Percentiles rank a stretch among this genome's conserved stretches.
Conservation (phyloP, 1,140 invertebrate species). For the Archegozetes longisetosus region DNA sequence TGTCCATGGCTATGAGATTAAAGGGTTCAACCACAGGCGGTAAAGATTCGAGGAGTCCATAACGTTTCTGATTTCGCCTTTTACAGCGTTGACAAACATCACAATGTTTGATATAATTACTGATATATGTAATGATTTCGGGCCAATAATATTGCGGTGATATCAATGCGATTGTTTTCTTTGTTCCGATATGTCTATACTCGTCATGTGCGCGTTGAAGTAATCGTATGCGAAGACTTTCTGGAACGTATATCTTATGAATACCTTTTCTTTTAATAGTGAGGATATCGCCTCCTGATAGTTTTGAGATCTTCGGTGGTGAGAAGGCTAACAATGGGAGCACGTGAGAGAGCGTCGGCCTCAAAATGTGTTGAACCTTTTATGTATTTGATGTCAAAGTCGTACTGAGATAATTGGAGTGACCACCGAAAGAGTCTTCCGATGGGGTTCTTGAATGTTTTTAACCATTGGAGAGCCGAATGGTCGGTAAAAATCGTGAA, state of each 20-base stretch:
- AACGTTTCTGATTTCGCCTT: not conserved
- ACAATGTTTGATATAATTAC: constrained; percentile 18
- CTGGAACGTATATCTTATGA: not conserved
- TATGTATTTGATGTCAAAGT: constrained; percentile 14
- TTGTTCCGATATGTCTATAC: not conserved
- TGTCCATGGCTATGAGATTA: not conserved
- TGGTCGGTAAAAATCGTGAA: constrained; percentile 34
- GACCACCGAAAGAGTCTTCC: constrained; percentile 11
- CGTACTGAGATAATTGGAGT: constrained; percentile 6
- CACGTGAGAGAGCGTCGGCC: constrained; percentile 13
- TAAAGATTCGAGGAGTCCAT: too few species aligned
- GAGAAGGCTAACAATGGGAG: constrained; percentile 21
- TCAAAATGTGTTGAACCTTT: constrained; percentile 3
- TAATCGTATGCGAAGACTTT: not conserved
- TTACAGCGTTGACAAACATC: not conserved
- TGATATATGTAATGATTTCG: not conserved
- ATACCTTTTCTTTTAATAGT: not conserved
- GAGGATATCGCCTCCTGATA: not conserved
- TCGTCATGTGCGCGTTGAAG: not conserved
- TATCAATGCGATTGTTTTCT: not conserved
- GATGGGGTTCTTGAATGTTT: constrained; percentile 12
- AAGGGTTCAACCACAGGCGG: not conserved
- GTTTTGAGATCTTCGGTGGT: not conserved
- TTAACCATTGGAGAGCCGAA: constrained; percentile 25
- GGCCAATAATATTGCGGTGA: constrained; percentile 1